Evolutionary conservation across 2,888 invertebrate species (phyloP), one percentile per base, ranked within the genome.

Genomic region (Lamellibrachia columna): DNA sequence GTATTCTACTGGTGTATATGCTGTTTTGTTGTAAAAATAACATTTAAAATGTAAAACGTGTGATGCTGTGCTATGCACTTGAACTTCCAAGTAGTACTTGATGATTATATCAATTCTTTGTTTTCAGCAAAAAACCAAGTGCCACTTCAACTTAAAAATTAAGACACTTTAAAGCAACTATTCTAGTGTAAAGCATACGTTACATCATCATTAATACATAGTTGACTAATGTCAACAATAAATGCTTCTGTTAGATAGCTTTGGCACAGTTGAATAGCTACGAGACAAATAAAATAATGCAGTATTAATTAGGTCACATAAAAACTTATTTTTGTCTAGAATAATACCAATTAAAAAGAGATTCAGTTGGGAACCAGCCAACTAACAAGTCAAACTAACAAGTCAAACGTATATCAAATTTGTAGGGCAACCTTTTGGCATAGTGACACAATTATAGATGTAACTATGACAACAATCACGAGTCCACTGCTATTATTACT

Each of bases 311-410:
- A 75, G 75, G 22, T 75, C 22, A 75, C 2, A 2, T 75, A 22
- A 22, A 75, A 75, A 75, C 22, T 22, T 3, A 75, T 75, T 75
- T 55, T 75, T n/a, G 22, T 75, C 75, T 75, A 75, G 58, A 15
- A 58, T 58, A 58, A 58, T 58, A 58, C 15, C 58, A 58, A 75
- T 22, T 75, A 75, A 40, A 40, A 75, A 75, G 75, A 75, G 75
- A 75, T 75, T 75, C 22, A 75, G 75, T 75, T 75, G 75, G 75
- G 75, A 75, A 75, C 75, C 75, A 75, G 75, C 75, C 75, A 75
- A 75, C 22, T n/a, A 75, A 22, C 75, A 75, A 15, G 75, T 22
- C 15, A 15, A 28, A n/a, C n/a, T n/a, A n/a, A n/a, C n/a, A n/a
- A n/a, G n/a, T n/a, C n/a, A n/a, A 75, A 75, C 75, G 4, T 75